Evolutionary conservation across 1,140 invertebrate species (phyloP), one percentile per base, ranked within the genome.

Genomic region (Euwallacea similis): DNA sequence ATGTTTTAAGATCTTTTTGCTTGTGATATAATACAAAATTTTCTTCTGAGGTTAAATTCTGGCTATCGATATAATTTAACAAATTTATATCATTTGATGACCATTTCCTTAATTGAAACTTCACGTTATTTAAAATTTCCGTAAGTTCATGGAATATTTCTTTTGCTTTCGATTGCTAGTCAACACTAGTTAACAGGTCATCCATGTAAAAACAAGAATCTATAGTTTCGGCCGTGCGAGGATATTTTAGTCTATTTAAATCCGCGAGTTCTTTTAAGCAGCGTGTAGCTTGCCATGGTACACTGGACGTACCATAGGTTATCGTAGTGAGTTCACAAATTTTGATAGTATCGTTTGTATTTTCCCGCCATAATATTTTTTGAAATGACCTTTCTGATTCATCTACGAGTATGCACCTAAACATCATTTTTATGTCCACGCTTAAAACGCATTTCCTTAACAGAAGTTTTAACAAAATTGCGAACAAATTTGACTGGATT

Each of bases 361-460:
- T 63, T 33, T 72, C 33, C n/a, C 78, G 68, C 81, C 82, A 84
- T 0, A 83, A 47, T 13, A 84, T 81, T 68, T 73, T 67, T 66
- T 84, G 82, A 71, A 78, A 79, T 53, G 75, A 63, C 8, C 72
- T 33, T 55, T 83, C 78, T 50, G 78, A 69, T 42, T 63, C 8
- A 13, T 69, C 59, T 9, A 83, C 75, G 0, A 79, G 42, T 7
- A 85, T 77, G 66, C 82, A 81, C 10, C 83, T 59, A 71, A 83
- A 86, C 82, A 85, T 85, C 70, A 83, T 81, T 13, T 73, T 66
- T 2, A 85, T 79, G 56, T 85, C 83, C 3, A 77, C 79, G 33
- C 60, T 70, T 7, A 79, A 16, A 6, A 76, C 75, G 53, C 58
- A 46, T 15, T 42, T 42, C 46, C 70, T 59, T 16, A 64, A 44